Evolutionary conservation across 2,797 vertebrate genomes (phyloP).

Genomic region (Luscinia luscinia): DNA sequence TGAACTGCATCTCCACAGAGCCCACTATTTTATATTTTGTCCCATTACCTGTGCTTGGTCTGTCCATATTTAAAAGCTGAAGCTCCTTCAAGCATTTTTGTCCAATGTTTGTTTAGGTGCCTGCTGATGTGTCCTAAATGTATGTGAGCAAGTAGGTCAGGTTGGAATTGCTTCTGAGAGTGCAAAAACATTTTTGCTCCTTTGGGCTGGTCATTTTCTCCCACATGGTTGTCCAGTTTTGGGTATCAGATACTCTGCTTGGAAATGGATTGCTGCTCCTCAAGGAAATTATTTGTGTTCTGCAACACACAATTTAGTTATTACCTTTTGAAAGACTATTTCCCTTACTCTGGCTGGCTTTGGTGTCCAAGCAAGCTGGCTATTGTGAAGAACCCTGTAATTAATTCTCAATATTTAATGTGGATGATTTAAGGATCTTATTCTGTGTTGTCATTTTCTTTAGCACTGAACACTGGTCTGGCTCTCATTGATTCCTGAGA

Average conservation of each 20-base stretch:
- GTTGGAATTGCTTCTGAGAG: neutral
- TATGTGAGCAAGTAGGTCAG: rapidly evolving
- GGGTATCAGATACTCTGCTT: neutral
- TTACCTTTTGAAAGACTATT: neutral
- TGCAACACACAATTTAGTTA: neutral
- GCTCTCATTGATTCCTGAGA: neutral
- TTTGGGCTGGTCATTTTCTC: neutral
- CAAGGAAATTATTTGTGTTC: neutral
- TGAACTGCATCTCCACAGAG: neutral
- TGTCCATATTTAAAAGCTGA: neutral
- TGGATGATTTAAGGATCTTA: neutral
- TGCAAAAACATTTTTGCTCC: neutral
- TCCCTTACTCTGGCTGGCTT: neutral
- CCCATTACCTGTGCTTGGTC: neutral
- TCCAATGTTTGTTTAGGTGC: neutral
- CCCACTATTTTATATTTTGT: neutral
- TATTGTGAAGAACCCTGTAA: neutral
- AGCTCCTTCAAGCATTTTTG: neutral
- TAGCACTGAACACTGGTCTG: neutral
- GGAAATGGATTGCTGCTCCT: neutral
- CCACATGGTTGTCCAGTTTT: neutral
- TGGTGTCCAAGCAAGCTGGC: neutral
- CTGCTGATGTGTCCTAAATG: neutral
- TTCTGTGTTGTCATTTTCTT: neutral
- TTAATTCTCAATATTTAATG: neutral